phyloP scores from a whole-genome alignment of 2,888 invertebrate genomes.

The Nymphalis polychloros region DNA sequence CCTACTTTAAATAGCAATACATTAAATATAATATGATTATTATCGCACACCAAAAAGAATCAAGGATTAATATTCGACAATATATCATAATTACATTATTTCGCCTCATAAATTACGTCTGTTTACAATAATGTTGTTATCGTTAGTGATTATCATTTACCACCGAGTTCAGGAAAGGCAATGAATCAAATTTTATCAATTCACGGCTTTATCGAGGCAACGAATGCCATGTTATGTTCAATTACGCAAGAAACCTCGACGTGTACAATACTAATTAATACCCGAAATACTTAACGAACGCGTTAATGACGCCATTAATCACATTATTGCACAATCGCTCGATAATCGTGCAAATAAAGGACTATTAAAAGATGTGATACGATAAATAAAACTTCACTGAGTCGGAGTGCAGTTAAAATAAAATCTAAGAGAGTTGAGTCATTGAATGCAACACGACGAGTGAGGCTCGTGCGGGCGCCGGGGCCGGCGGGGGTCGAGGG shows the following conservation, averaged over 20 bases:
- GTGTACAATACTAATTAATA: constrained; percentile 6
- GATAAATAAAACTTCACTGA: constrained; percentile 24
- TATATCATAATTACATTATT: constrained; percentile 17
- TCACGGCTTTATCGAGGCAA: constrained; percentile 3
- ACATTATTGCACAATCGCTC: constrained; percentile 52
- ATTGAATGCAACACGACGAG: constrained; percentile 40
- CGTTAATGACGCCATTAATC: constrained; percentile 45
- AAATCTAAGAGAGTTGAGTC: constrained; percentile 38
- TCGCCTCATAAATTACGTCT: constrained; percentile 19
- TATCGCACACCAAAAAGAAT: constrained; percentile 6
- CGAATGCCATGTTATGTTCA: not conserved
- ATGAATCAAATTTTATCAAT: constrained; percentile 19
- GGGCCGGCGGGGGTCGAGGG: constrained; percentile 38
- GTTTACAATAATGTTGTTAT: constrained; percentile 21
- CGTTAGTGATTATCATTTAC: constrained; percentile 17
- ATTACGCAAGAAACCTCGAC: not conserved
- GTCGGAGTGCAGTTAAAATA: constrained; percentile 26
- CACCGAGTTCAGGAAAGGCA: not conserved
- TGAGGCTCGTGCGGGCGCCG: constrained; percentile 32
- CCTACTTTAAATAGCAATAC: not conserved
- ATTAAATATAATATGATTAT: not conserved
- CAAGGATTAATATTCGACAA: constrained; percentile 2
- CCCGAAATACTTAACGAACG: constrained; percentile 9
- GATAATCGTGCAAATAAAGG: constrained; percentile 53
- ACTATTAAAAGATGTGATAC: constrained; percentile 46